phyloP scores from a whole-genome alignment of 2,797 vertebrate species.

The Cossypha niveicapilla region DNA sequence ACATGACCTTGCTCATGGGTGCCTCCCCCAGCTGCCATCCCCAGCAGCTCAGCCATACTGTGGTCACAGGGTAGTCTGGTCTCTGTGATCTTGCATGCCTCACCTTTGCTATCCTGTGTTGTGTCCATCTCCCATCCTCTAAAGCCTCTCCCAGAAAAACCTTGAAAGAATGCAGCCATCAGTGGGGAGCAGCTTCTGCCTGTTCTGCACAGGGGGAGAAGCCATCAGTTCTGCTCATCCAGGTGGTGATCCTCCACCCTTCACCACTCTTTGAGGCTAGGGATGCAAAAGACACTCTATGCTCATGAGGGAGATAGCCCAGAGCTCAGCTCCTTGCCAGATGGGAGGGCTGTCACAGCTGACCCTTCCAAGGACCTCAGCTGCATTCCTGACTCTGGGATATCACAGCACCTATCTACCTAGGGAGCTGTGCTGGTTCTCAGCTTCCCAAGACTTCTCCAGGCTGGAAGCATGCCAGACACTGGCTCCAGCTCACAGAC shows the following conservation, averaged over 20 bases:
- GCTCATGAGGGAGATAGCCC: not conserved
- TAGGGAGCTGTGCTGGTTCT: not conserved
- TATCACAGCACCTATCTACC: not conserved
- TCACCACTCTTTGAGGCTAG: not conserved
- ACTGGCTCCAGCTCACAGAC: not conserved
- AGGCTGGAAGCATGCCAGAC: not conserved
- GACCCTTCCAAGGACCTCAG: not conserved
- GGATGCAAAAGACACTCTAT: not conserved
- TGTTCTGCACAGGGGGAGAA: not conserved
- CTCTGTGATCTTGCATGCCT: not conserved
- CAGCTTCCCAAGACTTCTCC: not conserved
- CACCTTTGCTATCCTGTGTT: not conserved
- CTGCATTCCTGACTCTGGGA: not conserved
- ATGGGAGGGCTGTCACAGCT: not conserved
- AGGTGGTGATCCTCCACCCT: not conserved
- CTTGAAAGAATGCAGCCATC: not conserved
- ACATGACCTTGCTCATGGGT: rapidly evolving
- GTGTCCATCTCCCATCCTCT: not conserved
- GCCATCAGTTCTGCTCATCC: not conserved
- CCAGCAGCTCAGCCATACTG: not conserved
- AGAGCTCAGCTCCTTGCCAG: not conserved
- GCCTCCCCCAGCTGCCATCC: rapidly evolving
- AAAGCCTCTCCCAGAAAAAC: not conserved
- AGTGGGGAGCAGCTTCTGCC: not conserved
- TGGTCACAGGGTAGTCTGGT: not conserved